Conservation (phyloP, 2,113 vertebrate species). For the Eptesicus fuscus region DNA sequence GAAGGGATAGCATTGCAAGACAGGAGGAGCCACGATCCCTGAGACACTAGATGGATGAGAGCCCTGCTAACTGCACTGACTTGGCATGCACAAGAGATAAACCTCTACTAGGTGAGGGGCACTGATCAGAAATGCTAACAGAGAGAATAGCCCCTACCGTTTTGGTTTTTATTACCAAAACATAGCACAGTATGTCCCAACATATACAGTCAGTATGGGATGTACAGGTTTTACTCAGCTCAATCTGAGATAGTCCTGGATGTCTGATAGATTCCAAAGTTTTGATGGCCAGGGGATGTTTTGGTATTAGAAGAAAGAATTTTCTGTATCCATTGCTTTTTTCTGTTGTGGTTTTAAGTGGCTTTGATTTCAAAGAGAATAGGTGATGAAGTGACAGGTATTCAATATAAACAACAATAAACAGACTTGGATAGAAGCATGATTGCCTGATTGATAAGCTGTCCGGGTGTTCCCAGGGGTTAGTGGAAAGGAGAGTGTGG, state of each 20-base stretch:
- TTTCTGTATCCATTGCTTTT: not conserved
- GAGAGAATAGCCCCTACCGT: not conserved
- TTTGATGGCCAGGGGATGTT: not conserved
- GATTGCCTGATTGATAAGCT: not conserved
- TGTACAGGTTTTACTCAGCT: not conserved
- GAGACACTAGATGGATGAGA: not conserved
- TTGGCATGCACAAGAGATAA: not conserved
- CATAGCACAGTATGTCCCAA: not conserved
- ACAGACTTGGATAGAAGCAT: not conserved
- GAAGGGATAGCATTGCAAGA: not conserved
- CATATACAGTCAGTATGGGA: not conserved
- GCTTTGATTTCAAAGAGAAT: not conserved
- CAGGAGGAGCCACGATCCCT: not conserved
- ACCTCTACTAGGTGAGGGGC: not conserved
- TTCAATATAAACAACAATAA: not conserved
- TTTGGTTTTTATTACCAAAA: not conserved
- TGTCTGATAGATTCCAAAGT: not conserved
- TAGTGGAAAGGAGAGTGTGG: not conserved
- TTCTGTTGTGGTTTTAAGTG: not conserved
- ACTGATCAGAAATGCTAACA: not conserved
- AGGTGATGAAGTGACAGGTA: not conserved
- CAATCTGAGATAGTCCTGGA: not conserved
- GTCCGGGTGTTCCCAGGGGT: not conserved
- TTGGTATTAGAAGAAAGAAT: not conserved
- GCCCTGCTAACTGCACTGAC: not conserved